phyloP scores from a whole-genome alignment of 2,113 vertebrate genomes.

The Malurus cyaneus region DNA sequence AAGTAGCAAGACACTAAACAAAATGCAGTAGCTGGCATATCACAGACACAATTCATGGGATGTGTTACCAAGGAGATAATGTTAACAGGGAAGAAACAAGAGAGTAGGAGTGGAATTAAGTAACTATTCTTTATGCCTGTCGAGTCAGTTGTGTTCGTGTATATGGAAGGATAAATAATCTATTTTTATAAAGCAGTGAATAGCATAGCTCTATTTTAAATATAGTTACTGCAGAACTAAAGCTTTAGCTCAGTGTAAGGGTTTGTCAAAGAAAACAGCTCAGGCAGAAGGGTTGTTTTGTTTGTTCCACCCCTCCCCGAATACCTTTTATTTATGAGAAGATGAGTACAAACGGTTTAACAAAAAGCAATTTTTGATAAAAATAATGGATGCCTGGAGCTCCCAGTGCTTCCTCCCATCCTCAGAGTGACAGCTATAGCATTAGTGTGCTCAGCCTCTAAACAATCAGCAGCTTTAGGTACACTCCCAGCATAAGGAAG shows the following conservation, averaged over 20 bases:
- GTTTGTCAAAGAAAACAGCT: not conserved
- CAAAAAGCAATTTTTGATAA: not conserved
- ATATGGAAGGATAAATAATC: conserved; percentile 52
- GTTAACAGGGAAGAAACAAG: conserved; percentile 32
- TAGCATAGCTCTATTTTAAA: conserved; percentile 25
- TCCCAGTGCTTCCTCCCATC: not conserved
- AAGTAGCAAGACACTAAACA: not conserved
- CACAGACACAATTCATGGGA: not conserved
- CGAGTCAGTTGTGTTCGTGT: not conserved
- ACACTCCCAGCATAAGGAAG: not conserved
- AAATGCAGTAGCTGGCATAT: not conserved
- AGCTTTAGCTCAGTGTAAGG: not conserved
- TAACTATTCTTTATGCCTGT: conserved; percentile 38
- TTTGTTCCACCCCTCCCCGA: rapidly evolving
- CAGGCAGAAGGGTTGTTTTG: not conserved
- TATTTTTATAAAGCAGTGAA: not conserved
- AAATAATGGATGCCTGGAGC: not conserved
- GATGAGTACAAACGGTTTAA: not conserved
- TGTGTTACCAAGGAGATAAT: conserved; percentile 62
- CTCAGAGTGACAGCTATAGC: not conserved
- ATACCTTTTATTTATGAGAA: not conserved
- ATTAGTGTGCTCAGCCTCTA: not conserved
- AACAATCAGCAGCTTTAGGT: not conserved
- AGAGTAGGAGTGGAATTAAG: conserved; percentile 41
- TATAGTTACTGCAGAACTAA: not conserved